Base-by-base conservation (phyloP, 2,113 vertebrate species). In the Aspidoscelis tigris region DNA sequence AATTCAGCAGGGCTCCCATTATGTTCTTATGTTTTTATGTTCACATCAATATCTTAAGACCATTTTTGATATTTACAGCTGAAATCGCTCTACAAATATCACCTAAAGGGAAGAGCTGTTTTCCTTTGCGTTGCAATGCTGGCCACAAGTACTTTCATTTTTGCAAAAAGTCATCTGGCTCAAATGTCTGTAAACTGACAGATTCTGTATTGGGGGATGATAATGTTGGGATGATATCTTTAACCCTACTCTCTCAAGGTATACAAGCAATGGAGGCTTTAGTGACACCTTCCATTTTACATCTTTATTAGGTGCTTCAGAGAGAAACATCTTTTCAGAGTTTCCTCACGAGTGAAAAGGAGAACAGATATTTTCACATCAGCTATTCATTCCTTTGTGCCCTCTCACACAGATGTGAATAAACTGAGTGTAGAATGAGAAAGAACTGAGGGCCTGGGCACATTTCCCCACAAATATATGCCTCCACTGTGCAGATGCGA, bases 51-150 rank as follows among this genome's bases (percentile, higher is more conserved):
- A 50, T 33, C 70, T 20, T 50, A 72, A 78, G 53, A 16, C 39
- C 10, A 22, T 12, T 66, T 72, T 79, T 84, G 53, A 72, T 78
- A 72, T 72, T 78, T 84, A 69, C 76, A 61, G 69, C 39, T 72
- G 68, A 64, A 78, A 78, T 84, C 55, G 8, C 69, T 84, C 24
- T 73, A 65, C 70, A 84, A 84, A 84, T 72, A 72, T 47, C 76
- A 84, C 43, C 55, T 84, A 79, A 72, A 84, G 75, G 69, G 66
- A 73, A 84, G 53, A 33, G 55, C 76, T 78, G 76, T 84, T 65
- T 78, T 65, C 65, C 70, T 71, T 71, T 43, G 14, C 39, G 26
- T 43, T 78, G 68, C 78, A 84, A 72, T 65, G 43, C 55, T 21
- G 43, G 76, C 83, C 72, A 53, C 65, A 79, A 79, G 55, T 79